phyloP scores from a whole-genome alignment of 2,113 vertebrate species.

The Corapipo altera region DNA sequence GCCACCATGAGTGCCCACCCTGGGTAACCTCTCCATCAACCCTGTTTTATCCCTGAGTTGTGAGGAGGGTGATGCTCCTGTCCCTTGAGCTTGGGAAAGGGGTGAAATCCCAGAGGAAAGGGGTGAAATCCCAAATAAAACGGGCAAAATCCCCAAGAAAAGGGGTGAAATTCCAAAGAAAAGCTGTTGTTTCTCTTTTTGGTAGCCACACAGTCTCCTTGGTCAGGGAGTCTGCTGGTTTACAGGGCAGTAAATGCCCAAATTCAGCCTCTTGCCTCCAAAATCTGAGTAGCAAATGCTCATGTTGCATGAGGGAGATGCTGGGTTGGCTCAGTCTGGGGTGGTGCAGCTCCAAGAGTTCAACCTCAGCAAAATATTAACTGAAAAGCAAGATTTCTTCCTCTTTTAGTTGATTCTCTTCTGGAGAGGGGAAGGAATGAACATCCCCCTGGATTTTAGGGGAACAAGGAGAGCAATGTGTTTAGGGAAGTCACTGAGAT shows the following conservation, averaged over 20 bases:
- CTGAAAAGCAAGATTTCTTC: not conserved
- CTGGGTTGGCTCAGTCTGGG: not conserved
- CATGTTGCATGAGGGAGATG: fast-evolving
- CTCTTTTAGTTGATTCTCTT: not conserved
- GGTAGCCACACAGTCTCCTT: not conserved
- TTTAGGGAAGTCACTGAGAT: not conserved
- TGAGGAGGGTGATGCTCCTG: fast-evolving
- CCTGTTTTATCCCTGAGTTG: not conserved
- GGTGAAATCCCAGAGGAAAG: not conserved
- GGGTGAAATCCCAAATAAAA: too few species aligned
- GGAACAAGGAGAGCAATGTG: not conserved
- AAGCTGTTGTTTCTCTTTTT: not conserved
- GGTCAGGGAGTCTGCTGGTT: not conserved
- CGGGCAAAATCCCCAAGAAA: too few species aligned
- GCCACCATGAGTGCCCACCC: fast-evolving
- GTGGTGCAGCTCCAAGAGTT: not conserved
- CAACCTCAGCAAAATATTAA: not conserved
- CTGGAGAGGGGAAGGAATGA: not conserved
- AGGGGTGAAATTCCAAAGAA: not conserved
- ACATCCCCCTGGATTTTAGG: not conserved
- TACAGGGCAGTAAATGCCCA: not conserved
- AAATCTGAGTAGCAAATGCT: not conserved
- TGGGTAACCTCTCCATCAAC: fast-evolving
- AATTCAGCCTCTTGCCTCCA: not conserved
- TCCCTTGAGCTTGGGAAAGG: not conserved